Evolutionary conservation across 2,113 vertebrate species (phyloP).

Genomic region (Sakesphorus luctuosus): DNA sequence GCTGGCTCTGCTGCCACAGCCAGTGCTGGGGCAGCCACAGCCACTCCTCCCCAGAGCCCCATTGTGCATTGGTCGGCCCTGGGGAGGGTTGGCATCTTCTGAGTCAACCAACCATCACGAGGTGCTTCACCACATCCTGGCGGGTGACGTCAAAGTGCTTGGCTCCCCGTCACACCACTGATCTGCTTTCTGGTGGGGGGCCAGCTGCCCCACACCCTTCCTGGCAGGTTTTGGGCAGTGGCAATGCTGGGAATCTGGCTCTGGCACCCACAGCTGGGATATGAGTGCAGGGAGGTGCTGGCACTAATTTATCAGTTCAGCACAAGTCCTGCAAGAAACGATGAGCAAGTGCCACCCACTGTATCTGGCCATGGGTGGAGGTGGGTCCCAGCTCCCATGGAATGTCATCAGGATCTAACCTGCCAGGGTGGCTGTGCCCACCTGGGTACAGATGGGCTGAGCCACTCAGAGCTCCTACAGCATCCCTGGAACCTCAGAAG

Average conservation of each 20-base stretch:
- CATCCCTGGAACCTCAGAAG: not conserved
- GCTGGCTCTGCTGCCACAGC: not conserved
- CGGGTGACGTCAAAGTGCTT: not conserved
- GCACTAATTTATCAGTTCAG: not conserved
- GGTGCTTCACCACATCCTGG: constrained; percentile 33
- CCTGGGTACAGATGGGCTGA: not conserved
- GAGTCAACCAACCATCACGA: constrained; percentile 21
- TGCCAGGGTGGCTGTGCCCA: not conserved
- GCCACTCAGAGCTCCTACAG: rapidly evolving
- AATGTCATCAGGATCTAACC: not conserved
- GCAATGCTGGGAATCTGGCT: not conserved
- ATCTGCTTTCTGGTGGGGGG: not conserved
- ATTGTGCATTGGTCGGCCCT: not conserved
- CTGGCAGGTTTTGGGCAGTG: not conserved
- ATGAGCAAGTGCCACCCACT: not conserved
- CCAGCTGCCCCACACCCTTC: not conserved
- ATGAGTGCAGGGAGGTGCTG: not conserved
- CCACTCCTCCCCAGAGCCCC: not conserved
- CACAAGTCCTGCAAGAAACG: not conserved
- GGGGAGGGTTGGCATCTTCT: not conserved
- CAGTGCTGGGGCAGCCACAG: rapidly evolving
- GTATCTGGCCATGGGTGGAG: not conserved
- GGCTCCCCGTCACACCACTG: rapidly evolving
- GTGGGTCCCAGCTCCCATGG: not conserved
- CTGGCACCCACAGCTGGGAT: not conserved